Conservation (phyloP, 2,797 vertebrate species). For the Anabas testudineus region DNA sequence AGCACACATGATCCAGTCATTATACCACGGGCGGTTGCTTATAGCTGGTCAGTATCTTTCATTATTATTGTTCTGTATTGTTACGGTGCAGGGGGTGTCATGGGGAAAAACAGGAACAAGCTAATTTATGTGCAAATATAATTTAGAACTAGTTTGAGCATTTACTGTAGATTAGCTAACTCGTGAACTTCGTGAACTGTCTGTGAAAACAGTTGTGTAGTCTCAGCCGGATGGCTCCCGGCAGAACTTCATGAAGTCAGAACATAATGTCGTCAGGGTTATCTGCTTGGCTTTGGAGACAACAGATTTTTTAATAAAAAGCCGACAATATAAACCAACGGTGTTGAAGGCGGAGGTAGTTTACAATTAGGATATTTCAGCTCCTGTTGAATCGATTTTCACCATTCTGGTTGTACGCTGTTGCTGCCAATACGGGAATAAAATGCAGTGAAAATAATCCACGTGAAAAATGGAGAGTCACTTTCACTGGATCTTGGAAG, state of each 20-base stretch:
- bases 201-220: background rate
- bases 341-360: background rate
- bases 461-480: too few species aligned
- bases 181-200: background rate
- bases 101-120: background rate
- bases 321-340: background rate
- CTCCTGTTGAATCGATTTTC: too few species aligned
- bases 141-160: background rate
- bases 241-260: background rate
- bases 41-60: background rate
- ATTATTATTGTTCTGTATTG: background rate
- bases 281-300: background rate
- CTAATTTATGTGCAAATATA: background rate
- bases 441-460: too few species aligned
- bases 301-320: background rate
- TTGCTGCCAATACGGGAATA: too few species aligned
- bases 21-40: background rate
- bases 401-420: too few species aligned
- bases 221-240: background rate
- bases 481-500: too few species aligned
- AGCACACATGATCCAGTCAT: background rate
- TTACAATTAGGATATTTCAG: too few species aligned
- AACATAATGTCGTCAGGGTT: slow-evolving; percentile 2
- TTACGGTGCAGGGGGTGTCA: background rate
- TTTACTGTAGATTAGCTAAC: background rate